Evolutionary conservation across 2,113 vertebrate species (phyloP).

Genomic region (Gadus chalcogrammus): DNA sequence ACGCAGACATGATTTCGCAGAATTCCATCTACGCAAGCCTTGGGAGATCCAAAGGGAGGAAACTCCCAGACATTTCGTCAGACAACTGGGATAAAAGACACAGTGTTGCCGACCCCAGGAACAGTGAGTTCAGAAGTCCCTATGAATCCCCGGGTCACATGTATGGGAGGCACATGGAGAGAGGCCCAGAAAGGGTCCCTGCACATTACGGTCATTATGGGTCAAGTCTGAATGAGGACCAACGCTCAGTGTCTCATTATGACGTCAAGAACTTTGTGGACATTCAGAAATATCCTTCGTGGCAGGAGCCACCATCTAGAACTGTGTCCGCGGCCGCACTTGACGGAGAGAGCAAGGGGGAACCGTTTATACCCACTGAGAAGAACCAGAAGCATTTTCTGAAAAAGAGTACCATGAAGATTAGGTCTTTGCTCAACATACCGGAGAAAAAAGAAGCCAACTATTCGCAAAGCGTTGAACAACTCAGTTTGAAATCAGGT

Average conservation of each 20-base stretch:
- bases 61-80: slow-evolving; percentile 49
- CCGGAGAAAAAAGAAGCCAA: slow-evolving; percentile 80
- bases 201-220: slow-evolving; percentile 49
- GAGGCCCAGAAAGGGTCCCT: slow-evolving; percentile 56
- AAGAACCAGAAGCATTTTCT: slow-evolving; percentile 77
- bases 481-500: slow-evolving; percentile 72
- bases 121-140: slow-evolving; percentile 60
- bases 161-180: slow-evolving; percentile 73
- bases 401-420: slow-evolving; percentile 83
- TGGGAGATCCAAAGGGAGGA: slow-evolving; percentile 53
- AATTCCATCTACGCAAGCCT: slow-evolving; percentile 68
- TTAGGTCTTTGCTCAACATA: slow-evolving; percentile 85
- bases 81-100: slow-evolving; percentile 84
- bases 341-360: slow-evolving; percentile 63
- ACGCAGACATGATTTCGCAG: slow-evolving; percentile 60
- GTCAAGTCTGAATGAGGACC: slow-evolving; percentile 66
- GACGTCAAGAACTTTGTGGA: slow-evolving; percentile 59
- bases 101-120: slow-evolving; percentile 84
- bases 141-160: slow-evolving; percentile 72
- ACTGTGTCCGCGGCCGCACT: slow-evolving; percentile 79
- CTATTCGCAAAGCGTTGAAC: slow-evolving; percentile 67
- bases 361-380: slow-evolving; percentile 64
- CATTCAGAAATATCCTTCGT: slow-evolving; percentile 26
- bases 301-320: slow-evolving; percentile 64
- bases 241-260: slow-evolving; percentile 68